Base-by-base conservation (phyloP, 1,140 invertebrate species). In the Apis florea region DNA sequence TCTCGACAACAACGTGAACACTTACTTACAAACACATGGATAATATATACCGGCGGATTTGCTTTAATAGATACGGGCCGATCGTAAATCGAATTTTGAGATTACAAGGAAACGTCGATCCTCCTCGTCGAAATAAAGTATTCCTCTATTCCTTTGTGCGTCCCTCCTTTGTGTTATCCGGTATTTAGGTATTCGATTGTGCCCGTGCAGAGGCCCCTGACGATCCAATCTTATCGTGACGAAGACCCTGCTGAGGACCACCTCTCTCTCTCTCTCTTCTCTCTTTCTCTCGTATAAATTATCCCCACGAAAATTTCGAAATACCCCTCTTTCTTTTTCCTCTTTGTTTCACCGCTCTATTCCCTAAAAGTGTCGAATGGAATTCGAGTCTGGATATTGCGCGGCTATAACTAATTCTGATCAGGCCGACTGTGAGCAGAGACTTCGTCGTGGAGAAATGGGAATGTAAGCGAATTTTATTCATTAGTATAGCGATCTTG, bases 181-280 rank as follows among this genome's bases (percentile, higher is more conserved):
- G 79, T 84, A 85, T 83, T 88, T 81, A 81, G 77, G 82, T 83
- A 88, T 88, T 77, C 82, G 58, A 67, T 40, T 83, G 61, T 78
- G 78, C 82, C 70, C 80, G 47, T 85, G 78, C 88, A 85, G 76
- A 83, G 81, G 56, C 61, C 77, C 58, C 83, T 86, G 87, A 89
- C 85, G 85, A 88, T 88, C 89, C 87, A 87, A 88, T 90, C 88
- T 90, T 89, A 90, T 90, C 89, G 89, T 81, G 79, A 82, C 85
- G 83, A 88, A 85, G 71, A 70, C 69, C 51, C 26, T 15, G 68
- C 58, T 40, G 31, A 70, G 59, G 54, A 59, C 54, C 40, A 56
- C 70, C 24, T 31, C 54, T 15, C 51, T 6, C n/a, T n/a, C 31
- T 59, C 12, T 19, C 11, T 40, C 31, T 40, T 21, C 64, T 47